phyloP scores from a whole-genome alignment of 2,888 invertebrate species.

The Seira sanloemensis region DNA sequence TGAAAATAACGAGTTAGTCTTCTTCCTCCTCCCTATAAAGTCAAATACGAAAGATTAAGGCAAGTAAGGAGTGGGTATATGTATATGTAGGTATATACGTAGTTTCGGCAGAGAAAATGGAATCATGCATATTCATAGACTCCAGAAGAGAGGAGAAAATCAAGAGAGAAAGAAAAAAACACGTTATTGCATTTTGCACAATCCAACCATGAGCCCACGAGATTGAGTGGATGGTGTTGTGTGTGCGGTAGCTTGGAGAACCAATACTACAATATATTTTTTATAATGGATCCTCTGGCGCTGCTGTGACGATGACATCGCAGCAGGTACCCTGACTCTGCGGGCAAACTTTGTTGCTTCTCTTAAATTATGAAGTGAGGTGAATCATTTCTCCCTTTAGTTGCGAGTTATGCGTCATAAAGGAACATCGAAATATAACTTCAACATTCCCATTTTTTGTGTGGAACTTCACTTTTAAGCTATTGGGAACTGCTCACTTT shows the following conservation, averaged over 20 bases:
- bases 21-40: background rate
- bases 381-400: background rate
- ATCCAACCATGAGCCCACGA: too few relatives aligned
- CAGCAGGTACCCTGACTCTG: constrained; percentile 57
- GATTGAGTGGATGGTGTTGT: background rate
- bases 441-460: too few relatives aligned
- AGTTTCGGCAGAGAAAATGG: background rate
- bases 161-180: background rate
- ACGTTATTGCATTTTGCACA: constrained; percentile 10
- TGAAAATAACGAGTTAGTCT: constrained; percentile 22
- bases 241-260: constrained; percentile 4
- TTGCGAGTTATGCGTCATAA: constrained; percentile 6
- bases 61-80: constrained; percentile 30
- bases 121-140: constrained; percentile 53
- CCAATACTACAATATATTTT: constrained; percentile 39
- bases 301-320: constrained; percentile 60
- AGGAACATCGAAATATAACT: constrained; percentile 13
- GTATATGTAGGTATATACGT: too few relatives aligned
- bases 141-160: background rate
- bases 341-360: constrained; percentile 44
- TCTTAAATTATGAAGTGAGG: constrained; percentile 17
- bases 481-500: too few relatives aligned
- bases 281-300: constrained; percentile 33
- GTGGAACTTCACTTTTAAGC: too few relatives aligned
- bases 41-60: constrained; percentile 32